Evolutionary conservation across 2,113 vertebrate genomes (phyloP), one percentile per base, ranked within the genome.

Genomic region (Charina bottae): DNA sequence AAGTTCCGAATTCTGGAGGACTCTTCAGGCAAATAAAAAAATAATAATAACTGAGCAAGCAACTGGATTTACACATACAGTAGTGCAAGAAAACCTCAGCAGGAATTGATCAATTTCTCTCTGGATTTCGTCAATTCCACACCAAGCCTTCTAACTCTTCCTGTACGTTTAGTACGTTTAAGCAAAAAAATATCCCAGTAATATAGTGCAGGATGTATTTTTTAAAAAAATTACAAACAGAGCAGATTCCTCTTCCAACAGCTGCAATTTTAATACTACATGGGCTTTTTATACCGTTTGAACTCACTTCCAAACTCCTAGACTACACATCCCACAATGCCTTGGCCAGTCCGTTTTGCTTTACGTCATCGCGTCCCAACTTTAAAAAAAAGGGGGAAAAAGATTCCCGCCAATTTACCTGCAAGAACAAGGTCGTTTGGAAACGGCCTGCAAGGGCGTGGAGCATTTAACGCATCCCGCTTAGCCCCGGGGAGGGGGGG

Each of bases 351-450:
- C 87, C 55, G 9, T 19, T 83, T 85, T 91, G 93, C 93, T 53
- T 55, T 3, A 94, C 87, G 90, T 95, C 94, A 94, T 3, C 28
- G 0, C 94, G 91, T 87, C 86, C 33, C 49, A 91, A 53, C 21
- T 28, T 4, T 42, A 62, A 54, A 84, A 37, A 83, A 49, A 95
- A 23, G 42, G 59, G 33, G 21, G 53, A 56, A 19, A 17, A 55
- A 10, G 95, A 83, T 96, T 97, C 95, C 95, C 95, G 92, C 96
- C 96, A 97, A 94, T 92, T 91, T 93, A 89, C 89, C 92, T 95
- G 92, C 92, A 88, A 49, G 89, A 90, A 89, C 88, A 95, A 96
- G 95, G 95, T 97, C 95, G 93, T 53, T 72, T 90, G 91, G 90
- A 87, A 91, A 56, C 49, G 4, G 13, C 83, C 19, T 59, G 6